Evolutionary conservation across 2,888 invertebrate genomes (phyloP), one percentile per base, ranked within the genome.

Genomic region (Phyllotreta striolata): DNA sequence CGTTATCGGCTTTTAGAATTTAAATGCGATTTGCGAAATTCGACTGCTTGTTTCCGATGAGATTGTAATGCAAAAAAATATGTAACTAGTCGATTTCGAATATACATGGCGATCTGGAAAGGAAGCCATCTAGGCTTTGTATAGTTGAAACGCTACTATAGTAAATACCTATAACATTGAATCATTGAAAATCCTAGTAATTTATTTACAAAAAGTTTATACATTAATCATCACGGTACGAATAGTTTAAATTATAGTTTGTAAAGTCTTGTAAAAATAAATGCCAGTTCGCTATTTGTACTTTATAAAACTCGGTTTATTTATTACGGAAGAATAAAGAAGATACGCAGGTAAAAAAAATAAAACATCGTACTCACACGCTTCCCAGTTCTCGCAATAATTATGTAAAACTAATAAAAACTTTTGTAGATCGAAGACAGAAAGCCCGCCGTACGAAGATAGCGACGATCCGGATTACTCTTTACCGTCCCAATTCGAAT

Each of bases 391-490:
- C 6, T 8, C 10, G 9, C 38, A 12, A 6, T 46, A 46, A 43
- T 54, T 54, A 38, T 14, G 46, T 6, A 38, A 40, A 35, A 51
- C 59, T 59, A 59, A 59, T 10, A 37, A 2, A 41, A 34, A 35
- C 34, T 56, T 57, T 62, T 62, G 40, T 57, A 62, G 62, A 43
- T 43, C 37, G 10, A 62, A 62, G 24, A 57, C 5, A 10, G 24
- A 24, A 24, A 24, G 24, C 24, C 24, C 24, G 9, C 39, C 56
- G 13, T 13, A 46, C 13, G 51, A 54, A 12, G 49, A 13, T 10
- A 47, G 38, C 12, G 51, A 41, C 46, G 62, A 63, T 34, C 54
- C 63, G 1, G 49, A 24, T 4, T 24, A 24, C 24, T 24, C 24
- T 4, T 4, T 3, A 24, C 24, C 24, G 2, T 24, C 24, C 24